Base-by-base conservation (phyloP, 1,140 invertebrate species). In the Drosophila ohnishii region DNA sequence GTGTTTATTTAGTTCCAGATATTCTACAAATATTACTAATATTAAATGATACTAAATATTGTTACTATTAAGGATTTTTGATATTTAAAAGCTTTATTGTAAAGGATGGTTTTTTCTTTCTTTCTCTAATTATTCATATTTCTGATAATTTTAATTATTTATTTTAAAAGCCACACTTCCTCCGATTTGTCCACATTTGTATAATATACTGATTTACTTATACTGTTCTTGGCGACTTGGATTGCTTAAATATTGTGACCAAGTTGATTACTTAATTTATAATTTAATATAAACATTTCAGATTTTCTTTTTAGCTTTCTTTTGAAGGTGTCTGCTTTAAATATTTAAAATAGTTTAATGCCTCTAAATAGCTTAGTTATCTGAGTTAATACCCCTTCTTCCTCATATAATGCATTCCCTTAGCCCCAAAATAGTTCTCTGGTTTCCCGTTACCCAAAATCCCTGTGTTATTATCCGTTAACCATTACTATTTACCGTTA, bases 401-500 rank as follows among this genome's bases (percentile, higher is more conserved):
- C 6, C 6, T 4, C 14, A 14, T 32, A 0, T 6, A 32, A 16
- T 32, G 10, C 48, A 32, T 32, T 50, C 10, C n/a, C n/a, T 11
- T 32, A 32, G n/a, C 10, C 28, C 11, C 30, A 19, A 34, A 51
- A 51, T 51, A 51, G 30, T 19, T 34, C 0, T 22, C 16, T 22
- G 35, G 16, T 19, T 22, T 35, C 3, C 50, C 32, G 16, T 53
- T 53, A 2, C 13, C 32, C 13, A 4, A 51, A 14, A 53, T 35
- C 16, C 5, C 22, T n/a, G 14, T 25, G 22, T 25, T 47, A 47
- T 25, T 25, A 48, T 28, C 16, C 25, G 19, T 37, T 53, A 35
- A 35, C 30, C 16, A 14, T 35, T 53, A 55, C 8, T 35, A 50
- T 44, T 39, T 48, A 32, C 25, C 39, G 58, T 58, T 60, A 40